These are phyloP conservation scores for Epizoanthus fatuus DNA, from an alignment of 92 coral and sea anemone species.

Conservation along the genomic window DNA sequence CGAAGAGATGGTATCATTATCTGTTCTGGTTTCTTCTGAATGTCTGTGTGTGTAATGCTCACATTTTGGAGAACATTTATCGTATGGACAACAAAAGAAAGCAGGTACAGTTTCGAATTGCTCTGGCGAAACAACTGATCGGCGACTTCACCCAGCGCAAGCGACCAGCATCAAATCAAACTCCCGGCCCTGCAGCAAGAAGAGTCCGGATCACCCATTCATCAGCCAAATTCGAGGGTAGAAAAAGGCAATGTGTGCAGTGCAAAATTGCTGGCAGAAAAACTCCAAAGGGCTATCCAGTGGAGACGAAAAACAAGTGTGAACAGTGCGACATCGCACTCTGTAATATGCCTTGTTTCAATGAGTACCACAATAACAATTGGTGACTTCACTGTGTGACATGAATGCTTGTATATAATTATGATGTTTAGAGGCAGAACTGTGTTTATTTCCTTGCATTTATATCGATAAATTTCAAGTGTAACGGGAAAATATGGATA, in stretches of 20 bases:
- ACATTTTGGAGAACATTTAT: neutral
- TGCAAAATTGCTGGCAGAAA: constrained; percentile 22
- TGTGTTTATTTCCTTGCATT: neutral
- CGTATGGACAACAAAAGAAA: neutral
- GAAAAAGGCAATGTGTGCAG: constrained; percentile 25
- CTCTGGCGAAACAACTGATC: constrained; percentile 10
- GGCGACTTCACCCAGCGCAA: too few species aligned
- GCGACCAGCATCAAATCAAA: too few species aligned
- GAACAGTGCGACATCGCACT: constrained; percentile 17
- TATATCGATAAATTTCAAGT: neutral
- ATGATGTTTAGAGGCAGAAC: neutral
- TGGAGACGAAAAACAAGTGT: constrained; percentile 9
- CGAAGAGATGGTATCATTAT: constrained; percentile 16
- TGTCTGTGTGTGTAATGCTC: neutral
- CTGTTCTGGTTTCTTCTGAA: neutral
- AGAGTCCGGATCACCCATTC: too few species aligned
- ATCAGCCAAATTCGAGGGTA: constrained; percentile 2
- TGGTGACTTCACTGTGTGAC: neutral
- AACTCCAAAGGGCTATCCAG: constrained; percentile 15
- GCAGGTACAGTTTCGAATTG: neutral
- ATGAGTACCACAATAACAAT: neutral
- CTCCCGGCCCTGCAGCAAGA: neutral
- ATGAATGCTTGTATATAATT: neutral
- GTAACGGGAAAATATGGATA: too few species aligned
- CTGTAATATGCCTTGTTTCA: constrained; percentile 2